Evolutionary conservation across 2,113 vertebrate species (phyloP).

Genomic region (Bujurquina vittata): DNA sequence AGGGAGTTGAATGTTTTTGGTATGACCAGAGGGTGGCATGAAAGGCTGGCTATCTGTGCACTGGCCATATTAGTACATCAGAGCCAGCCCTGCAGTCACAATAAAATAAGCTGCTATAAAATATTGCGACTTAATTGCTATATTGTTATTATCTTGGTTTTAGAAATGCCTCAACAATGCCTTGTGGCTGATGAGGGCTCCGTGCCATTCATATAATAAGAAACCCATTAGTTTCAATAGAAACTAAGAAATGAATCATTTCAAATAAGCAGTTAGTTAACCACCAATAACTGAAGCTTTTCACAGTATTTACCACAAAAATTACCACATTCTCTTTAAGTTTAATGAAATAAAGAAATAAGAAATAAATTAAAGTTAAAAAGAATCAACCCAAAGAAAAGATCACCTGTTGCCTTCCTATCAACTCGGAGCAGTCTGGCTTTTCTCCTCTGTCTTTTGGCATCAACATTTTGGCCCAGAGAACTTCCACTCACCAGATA

Average conservation of each 20-base stretch:
- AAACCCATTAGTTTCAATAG: background rate
- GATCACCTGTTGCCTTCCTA: background rate
- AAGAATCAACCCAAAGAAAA: background rate
- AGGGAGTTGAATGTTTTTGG: background rate
- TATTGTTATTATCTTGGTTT: conserved; percentile 5
- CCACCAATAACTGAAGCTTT: background rate
- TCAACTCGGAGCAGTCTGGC: too few species aligned
- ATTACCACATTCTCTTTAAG: background rate
- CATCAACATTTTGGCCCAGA: background rate
- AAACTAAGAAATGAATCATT: background rate
- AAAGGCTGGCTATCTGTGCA: background rate
- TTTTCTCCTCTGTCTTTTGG: background rate
- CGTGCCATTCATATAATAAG: background rate
- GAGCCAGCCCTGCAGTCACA: background rate
- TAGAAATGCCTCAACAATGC: background rate
- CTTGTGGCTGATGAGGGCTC: background rate
- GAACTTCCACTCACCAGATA: background rate
- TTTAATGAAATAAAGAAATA: too few species aligned
- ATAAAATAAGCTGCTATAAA: conserved; percentile 1
- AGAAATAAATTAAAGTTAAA: background rate
- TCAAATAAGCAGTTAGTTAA: background rate
- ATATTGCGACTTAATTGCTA: background rate
- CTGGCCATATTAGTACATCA: background rate
- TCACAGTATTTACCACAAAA: background rate
- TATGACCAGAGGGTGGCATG: background rate